A percentile compares a stretch with the other conserved stretches of the same genome.
Conservation (phyloP, 2,797 vertebrate species). For the Acrocephalus scirpaceus region DNA sequence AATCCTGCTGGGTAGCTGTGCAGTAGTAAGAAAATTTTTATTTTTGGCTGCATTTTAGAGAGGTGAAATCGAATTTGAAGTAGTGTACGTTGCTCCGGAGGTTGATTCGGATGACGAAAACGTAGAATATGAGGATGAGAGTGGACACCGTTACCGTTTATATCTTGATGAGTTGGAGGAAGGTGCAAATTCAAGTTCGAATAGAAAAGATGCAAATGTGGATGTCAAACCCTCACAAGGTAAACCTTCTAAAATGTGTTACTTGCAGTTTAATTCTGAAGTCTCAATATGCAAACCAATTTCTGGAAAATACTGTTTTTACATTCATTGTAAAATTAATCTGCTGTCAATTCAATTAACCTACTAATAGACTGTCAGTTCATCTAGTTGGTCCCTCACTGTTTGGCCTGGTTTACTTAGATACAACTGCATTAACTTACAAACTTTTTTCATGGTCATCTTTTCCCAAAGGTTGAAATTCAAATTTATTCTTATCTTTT, state of each 20-base stretch:
- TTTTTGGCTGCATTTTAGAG: slow-evolving; percentile 76
- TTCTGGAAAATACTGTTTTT: neutral
- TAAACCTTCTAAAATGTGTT: slow-evolving; percentile 52
- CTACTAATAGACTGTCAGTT: neutral
- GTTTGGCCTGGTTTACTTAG: slow-evolving; percentile 15
- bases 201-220: slow-evolving; percentile 76
- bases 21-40: neutral
- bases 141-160: slow-evolving; percentile 94
- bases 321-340: neutral
- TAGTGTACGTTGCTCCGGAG: slow-evolving; percentile 97
- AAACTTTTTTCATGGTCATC: neutral
- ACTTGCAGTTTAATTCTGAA: neutral
- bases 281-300: neutral
- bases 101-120: slow-evolving; percentile 99
- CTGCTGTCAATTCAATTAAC: slow-evolving; percentile 26
- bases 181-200: slow-evolving; percentile 72
- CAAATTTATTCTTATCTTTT: neutral
- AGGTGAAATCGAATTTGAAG: slow-evolving; percentile 97
- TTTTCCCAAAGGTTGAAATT: slow-evolving; percentile 10
- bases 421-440: neutral
- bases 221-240: slow-evolving; percentile 86
- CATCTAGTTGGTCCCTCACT: neutral
- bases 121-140: slow-evolving; percentile 97
- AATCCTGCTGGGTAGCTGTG: neutral
- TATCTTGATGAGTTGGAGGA: slow-evolving; percentile 96